Base-by-base conservation (phyloP, 2,113 vertebrate genomes). In the Tamias sibiricus region DNA sequence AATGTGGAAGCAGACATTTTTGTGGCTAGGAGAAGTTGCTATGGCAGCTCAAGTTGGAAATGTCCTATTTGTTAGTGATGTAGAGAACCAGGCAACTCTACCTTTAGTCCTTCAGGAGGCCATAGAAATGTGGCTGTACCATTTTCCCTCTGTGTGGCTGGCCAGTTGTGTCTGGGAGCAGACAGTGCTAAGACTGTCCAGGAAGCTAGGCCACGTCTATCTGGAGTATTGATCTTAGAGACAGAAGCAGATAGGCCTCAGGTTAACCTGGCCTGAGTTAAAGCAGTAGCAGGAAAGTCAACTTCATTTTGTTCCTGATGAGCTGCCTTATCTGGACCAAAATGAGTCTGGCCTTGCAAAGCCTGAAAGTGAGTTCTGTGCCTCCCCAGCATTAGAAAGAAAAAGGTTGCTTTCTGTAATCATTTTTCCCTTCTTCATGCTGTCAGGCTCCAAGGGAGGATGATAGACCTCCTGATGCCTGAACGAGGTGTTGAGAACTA, bases 1-100 rank as follows among this genome's bases (percentile, higher is more conserved):
- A 66, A 81, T 64, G 26, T 91, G 71, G 37, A 94, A 92, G 75
- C 40, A 87, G 69, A 10, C 42, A 35, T 94, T 89, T 91, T 77
- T 87, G 94, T 82, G 96, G 88, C 97, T 96, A 76, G 87, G 97
- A 94, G 94, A 97, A 95, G 97, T 97, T 98, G 96, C 96, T 98
- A 96, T 98, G 97, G 98, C 93, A 98, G 97, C 98, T 97, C 87
- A 97, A 92, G 49, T 91, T 80, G 83, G 71, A 96, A 98, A 97
- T 97, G 86, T 97, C 71, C 88, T 74, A 80, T 82, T 89, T 94
- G 52, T 87, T 90, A 77, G 80, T 97, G 85, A 74, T 1, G 0
- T 97, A 95, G 75, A 62, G 42, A 95, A 82, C 54, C 79, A 64
- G 11, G 54, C 19, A 82, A 20, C 72, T 91, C 77, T 86, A 35